These are phyloP conservation scores for Poecilus cupreus DNA, from an alignment of 2,888 invertebrate genomes.

Conservation along the genomic window DNA sequence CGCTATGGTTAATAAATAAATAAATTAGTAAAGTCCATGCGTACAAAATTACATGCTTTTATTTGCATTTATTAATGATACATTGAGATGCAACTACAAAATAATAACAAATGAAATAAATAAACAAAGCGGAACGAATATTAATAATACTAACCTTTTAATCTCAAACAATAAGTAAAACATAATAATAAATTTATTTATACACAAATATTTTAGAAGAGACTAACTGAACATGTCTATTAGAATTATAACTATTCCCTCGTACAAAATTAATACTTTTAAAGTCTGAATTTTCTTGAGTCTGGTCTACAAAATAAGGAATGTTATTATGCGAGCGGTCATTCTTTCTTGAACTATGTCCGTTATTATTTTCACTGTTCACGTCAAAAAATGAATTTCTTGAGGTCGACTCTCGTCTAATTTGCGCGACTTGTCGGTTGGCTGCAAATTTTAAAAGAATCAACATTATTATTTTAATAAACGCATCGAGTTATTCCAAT, in stretches of 20 bases:
- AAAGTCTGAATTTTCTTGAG: not conserved
- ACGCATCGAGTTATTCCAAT: not conserved
- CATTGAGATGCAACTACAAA: conserved; percentile 25
- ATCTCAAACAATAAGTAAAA: conserved; percentile 41
- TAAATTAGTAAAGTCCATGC: conserved; percentile 30
- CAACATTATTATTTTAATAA: conserved; percentile 2
- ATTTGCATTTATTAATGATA: conserved; percentile 30
- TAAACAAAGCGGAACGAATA: conserved; percentile 26
- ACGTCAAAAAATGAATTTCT: conserved; percentile 31
- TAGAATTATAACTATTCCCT: conserved; percentile 25
- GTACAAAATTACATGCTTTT: conserved; percentile 28
- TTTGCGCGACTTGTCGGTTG: not conserved
- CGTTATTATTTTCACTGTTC: conserved; percentile 25
- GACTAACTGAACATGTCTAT: conserved; percentile 37
- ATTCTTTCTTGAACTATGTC: conserved; percentile 18
- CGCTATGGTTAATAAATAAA: conserved; percentile 10
- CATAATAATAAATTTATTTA: conserved; percentile 44
- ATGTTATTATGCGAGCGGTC: not conserved
- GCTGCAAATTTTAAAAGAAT: conserved; percentile 41
- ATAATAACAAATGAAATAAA: conserved; percentile 9
- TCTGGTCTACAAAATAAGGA: not conserved
- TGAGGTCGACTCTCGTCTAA: not conserved
- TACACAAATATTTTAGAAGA: conserved; percentile 56
- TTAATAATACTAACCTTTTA: conserved; percentile 53
- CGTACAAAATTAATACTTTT: conserved; percentile 45